Conservation (phyloP, 2,888 invertebrate species). For the Lissocephala sabroskyi region DNA sequence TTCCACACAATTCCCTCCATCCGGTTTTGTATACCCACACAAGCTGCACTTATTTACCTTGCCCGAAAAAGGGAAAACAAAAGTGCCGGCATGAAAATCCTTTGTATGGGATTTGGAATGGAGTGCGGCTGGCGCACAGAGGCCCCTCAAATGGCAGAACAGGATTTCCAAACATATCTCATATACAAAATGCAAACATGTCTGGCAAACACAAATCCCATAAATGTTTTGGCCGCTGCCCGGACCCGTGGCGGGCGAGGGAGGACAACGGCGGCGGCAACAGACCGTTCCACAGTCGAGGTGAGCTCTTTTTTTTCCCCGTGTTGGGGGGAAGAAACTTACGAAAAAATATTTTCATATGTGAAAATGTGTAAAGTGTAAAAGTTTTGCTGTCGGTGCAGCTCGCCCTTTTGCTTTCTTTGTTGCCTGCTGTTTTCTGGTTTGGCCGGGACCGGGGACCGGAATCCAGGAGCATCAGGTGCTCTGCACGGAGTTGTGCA, state of each 20-base stretch:
- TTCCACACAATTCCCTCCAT: no score
- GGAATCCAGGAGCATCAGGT: constrained; percentile 54
- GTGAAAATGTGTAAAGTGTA: constrained; percentile 60
- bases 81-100: neutral
- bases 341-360: constrained; percentile 57
- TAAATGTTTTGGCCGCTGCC: constrained; percentile 51
- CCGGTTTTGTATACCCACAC: no score
- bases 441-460: neutral
- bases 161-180: constrained; percentile 61
- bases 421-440: constrained; percentile 17
- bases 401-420: constrained; percentile 29
- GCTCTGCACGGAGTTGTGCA: constrained; percentile 33
- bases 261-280: neutral
- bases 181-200: constrained; percentile 63
- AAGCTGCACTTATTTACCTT: no score
- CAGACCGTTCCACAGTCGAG: no score
- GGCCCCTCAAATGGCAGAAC: constrained; percentile 41
- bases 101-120: neutral
- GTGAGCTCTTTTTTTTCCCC: no score
- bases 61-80: no score
- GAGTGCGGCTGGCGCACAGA: no score
- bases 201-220: constrained; percentile 68
- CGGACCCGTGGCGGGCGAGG: neutral
- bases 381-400: constrained; percentile 37
- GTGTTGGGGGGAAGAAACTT: constrained; percentile 50